Evolutionary conservation across 2,113 vertebrate genomes (phyloP).

Genomic region (Xenus cinereus): DNA sequence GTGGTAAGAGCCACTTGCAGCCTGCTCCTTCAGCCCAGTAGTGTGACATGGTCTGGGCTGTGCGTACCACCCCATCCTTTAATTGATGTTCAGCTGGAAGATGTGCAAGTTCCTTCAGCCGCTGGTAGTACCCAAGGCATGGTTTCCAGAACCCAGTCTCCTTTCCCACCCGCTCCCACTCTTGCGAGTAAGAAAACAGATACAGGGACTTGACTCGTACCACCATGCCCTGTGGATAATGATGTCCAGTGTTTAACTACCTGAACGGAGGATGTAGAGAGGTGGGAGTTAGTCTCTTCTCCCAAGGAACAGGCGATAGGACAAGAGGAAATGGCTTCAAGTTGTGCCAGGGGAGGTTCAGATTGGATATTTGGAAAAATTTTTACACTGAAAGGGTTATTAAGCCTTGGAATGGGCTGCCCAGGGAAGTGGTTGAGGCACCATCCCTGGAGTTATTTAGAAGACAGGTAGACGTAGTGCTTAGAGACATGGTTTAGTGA

Average conservation of each 20-base stretch:
- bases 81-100: not conserved
- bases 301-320: too few relatives aligned
- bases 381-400: too few relatives aligned
- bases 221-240: not conserved
- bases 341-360: too few relatives aligned
- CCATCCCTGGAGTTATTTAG: too few relatives aligned
- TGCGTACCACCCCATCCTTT: not conserved
- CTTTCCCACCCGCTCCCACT: accelerated
- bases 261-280: too few relatives aligned
- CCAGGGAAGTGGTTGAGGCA: too few relatives aligned
- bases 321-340: too few relatives aligned
- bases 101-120: not conserved
- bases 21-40: accelerated
- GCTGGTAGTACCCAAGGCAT: not conserved
- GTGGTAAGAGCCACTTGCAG: not conserved
- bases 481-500: too few relatives aligned
- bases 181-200: not conserved
- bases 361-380: too few relatives aligned
- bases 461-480: too few relatives aligned
- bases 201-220: not conserved
- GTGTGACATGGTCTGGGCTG: not conserved
- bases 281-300: too few relatives aligned
- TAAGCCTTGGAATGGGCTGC: too few relatives aligned
- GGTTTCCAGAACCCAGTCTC: not conserved
- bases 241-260: not conserved